These are phyloP conservation scores for Pelusios castaneus DNA, from an alignment of 2,113 vertebrate genomes.

Conservation along the genomic window DNA sequence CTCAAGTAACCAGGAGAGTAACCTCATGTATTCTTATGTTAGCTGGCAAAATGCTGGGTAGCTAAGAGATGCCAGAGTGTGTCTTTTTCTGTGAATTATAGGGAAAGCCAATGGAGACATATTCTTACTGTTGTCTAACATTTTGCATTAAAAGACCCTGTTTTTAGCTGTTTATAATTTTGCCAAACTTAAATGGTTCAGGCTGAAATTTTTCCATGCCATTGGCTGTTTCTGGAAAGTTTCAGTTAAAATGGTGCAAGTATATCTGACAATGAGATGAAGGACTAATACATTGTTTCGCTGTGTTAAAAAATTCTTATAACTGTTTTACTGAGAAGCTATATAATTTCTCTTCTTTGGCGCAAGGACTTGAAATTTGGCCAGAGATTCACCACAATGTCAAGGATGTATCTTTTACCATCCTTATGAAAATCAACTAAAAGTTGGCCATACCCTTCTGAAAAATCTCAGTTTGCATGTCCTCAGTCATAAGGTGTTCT, in stretches of 20 bases:
- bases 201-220: background rate
- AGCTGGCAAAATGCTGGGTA: background rate
- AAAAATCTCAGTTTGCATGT: background rate
- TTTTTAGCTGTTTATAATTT: background rate
- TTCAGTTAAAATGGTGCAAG: background rate
- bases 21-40: background rate
- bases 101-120: background rate
- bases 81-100: background rate
- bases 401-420: background rate
- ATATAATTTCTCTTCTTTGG: background rate
- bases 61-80: too few species aligned
- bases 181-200: background rate
- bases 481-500: background rate
- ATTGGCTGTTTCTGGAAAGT: background rate
- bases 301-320: background rate
- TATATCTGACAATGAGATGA: background rate
- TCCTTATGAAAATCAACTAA: background rate
- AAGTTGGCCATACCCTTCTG: background rate
- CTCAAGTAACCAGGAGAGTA: background rate
- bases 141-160: background rate
- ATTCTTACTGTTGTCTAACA: background rate
- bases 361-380: background rate
- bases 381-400: background rate
- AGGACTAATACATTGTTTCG: background rate
- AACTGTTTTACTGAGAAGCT: background rate